Evolutionary conservation across 2,888 invertebrate species (phyloP).

Genomic region (Leptarthrus brevirostris): DNA sequence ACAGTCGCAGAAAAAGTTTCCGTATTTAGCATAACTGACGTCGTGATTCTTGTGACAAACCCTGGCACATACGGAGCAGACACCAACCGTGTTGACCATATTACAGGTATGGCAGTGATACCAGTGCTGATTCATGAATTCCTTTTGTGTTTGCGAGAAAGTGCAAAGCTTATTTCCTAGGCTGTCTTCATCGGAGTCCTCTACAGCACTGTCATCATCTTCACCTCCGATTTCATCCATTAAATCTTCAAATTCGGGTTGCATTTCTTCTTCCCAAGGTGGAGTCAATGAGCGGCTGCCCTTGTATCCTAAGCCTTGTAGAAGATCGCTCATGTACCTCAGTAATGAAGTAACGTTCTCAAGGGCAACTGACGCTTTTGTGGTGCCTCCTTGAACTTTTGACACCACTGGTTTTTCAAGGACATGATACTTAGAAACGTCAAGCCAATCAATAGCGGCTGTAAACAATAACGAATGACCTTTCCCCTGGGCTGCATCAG

Average conservation of each 20-base stretch:
- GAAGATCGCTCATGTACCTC: conserved; percentile 83
- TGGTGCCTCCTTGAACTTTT: conserved; percentile 56
- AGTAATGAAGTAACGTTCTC: conserved; percentile 87
- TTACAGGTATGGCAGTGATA: conserved; percentile 99
- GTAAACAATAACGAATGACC: conserved; percentile 86
- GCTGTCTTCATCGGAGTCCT: conserved; percentile 70
- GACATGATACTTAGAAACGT: conserved; percentile 71
- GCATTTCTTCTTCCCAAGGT: conserved; percentile 84
- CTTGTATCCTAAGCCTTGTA: conserved; percentile 63
- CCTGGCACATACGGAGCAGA: conserved; percentile 96
- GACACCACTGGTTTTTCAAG: conserved; percentile 59
- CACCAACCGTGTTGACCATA: conserved; percentile 98
- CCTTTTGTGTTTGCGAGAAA: conserved; percentile 95
- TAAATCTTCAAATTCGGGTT: conserved; percentile 82
- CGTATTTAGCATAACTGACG: conserved; percentile 96
- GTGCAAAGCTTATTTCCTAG: conserved; percentile 84
- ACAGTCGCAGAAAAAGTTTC: conserved; percentile 99
- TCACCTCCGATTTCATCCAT: conserved; percentile 90
- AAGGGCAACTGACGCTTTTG: conserved; percentile 67
- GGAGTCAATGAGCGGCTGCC: conserved; percentile 72
- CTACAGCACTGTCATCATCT: conserved; percentile 92
- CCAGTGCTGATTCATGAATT: conserved; percentile 98
- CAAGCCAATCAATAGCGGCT: conserved; percentile 83
- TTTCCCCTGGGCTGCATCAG: conserved; percentile 84
- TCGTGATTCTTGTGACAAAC: conserved; percentile 98